phyloP scores from a whole-genome alignment of 1,140 invertebrate genomes.

The Lepidurus arcticus region DNA sequence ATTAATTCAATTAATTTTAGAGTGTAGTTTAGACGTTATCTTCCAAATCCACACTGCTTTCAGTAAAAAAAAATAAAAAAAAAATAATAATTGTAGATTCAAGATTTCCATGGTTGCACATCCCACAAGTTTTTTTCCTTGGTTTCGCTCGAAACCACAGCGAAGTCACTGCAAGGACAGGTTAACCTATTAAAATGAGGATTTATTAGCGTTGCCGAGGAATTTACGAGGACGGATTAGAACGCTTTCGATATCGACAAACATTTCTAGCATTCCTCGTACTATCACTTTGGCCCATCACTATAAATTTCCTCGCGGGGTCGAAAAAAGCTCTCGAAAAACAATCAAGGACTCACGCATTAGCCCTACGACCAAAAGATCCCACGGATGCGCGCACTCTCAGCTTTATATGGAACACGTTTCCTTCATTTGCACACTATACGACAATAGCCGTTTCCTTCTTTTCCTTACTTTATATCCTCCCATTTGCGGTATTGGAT shows the following conservation, averaged over 20 bases:
- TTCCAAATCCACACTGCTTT: too few relatives aligned
- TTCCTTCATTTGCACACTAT: neutral
- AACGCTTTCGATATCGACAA: neutral
- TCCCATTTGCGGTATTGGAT: neutral
- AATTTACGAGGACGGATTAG: neutral
- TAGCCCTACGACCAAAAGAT: neutral
- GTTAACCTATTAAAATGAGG: neutral
- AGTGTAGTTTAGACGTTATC: too few relatives aligned
- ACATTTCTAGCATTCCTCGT: neutral
- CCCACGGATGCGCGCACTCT: neutral
- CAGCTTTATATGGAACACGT: conserved; percentile 13
- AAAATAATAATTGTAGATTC: neutral
- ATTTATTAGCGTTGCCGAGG: neutral
- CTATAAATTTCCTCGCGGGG: too few relatives aligned
- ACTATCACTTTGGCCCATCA: neutral
- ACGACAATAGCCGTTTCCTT: neutral
- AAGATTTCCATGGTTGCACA: neutral
- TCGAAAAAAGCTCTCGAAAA: too few relatives aligned
- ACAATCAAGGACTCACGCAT: neutral
- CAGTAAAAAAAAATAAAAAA: too few relatives aligned
- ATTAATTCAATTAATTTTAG: too few relatives aligned
- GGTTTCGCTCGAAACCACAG: neutral
- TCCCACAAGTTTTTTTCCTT: neutral
- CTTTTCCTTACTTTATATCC: neutral
- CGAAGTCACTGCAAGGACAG: conserved; percentile 3